Conservation (phyloP, 1,140 invertebrate genomes). For the Cardiocondyla obscurior region DNA sequence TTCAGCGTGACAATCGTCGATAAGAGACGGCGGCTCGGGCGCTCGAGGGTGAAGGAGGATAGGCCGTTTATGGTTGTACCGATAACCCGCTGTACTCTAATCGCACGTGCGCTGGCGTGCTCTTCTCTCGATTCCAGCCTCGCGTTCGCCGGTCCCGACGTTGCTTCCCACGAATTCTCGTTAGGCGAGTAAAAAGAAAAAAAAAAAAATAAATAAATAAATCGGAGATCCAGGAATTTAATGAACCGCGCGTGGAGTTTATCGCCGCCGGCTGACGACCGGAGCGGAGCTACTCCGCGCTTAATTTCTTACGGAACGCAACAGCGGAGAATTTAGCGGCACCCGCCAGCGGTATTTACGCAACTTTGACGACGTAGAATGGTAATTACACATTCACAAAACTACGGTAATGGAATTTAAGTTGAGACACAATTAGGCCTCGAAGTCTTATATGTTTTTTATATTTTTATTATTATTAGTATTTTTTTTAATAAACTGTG, state of each 20-base stretch:
- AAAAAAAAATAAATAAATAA: constrained; percentile 1
- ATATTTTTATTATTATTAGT: too few relatives aligned
- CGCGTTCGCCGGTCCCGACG: neutral
- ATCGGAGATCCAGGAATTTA: constrained; percentile 25
- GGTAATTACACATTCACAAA: neutral
- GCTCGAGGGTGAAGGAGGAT: constrained; percentile 43
- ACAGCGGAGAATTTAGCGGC: neutral
- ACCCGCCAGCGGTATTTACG: neutral
- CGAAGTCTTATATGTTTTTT: neutral
- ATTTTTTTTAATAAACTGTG: too few relatives aligned
- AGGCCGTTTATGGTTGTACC: constrained; percentile 47
- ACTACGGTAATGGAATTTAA: neutral
- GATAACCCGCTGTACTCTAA: constrained; percentile 42
- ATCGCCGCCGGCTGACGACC: constrained; percentile 8
- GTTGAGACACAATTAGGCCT: neutral
- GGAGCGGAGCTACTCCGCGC: neutral
- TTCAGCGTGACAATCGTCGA: constrained; percentile 50
- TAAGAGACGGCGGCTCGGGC: constrained; percentile 29
- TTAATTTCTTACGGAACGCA: constrained; percentile 9
- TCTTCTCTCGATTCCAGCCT: neutral
- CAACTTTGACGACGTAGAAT: neutral
- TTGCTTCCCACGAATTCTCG: neutral
- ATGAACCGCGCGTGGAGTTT: constrained; percentile 31
- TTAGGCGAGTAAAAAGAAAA: neutral
- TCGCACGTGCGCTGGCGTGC: constrained; percentile 2